Conservation (phyloP, 2,113 vertebrate genomes). For the Mesocricetus auratus region DNA sequence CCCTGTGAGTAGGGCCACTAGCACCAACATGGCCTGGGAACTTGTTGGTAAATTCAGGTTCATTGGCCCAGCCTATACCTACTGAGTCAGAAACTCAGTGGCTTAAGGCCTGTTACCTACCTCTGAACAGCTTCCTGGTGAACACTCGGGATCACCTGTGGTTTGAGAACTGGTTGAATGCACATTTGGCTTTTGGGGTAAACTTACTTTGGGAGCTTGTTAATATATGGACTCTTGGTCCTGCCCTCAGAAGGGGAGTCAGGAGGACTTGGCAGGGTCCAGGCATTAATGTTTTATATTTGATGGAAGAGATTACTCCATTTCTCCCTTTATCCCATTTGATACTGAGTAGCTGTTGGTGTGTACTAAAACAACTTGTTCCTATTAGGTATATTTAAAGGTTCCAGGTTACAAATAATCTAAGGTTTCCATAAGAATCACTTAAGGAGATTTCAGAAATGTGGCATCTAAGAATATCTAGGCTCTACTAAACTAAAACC, state of each 20-base stretch:
- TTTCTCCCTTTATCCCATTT: background rate
- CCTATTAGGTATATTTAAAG: background rate
- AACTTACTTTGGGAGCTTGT: background rate
- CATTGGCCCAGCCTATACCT: background rate
- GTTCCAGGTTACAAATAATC: constrained; percentile 25
- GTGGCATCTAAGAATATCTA: background rate
- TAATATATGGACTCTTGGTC: constrained; percentile 4
- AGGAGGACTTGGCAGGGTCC: background rate
- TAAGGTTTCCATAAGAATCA: constrained; percentile 9
- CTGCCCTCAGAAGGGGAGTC: background rate
- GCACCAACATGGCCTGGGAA: background rate
- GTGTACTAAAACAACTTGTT: background rate
- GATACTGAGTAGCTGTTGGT: background rate
- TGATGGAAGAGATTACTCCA: background rate
- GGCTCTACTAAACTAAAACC: background rate
- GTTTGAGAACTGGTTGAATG: background rate
- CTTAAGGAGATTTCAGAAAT: background rate
- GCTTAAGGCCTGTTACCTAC: background rate
- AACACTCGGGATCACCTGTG: background rate
- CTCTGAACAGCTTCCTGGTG: background rate
- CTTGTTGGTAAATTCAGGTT: background rate
- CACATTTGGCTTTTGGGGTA: constrained; percentile 6
- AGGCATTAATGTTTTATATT: background rate
- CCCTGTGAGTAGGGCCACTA: background rate
- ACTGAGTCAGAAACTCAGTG: background rate